phyloP scores from a whole-genome alignment of 2,888 invertebrate species.

The Kryphioiulus occultus region DNA sequence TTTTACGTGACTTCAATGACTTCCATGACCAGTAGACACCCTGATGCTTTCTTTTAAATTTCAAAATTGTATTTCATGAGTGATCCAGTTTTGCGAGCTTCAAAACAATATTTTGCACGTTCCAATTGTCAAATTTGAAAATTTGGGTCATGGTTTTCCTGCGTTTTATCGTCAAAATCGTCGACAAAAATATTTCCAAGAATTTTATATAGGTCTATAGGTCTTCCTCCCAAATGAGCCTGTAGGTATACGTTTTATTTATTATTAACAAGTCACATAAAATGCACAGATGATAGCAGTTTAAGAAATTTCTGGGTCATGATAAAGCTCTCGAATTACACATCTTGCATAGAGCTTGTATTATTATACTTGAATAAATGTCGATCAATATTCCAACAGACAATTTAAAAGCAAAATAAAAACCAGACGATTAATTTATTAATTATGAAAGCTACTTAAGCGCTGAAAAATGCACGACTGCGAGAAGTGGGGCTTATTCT shows the following conservation, averaged over 20 bases:
- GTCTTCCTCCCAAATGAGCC: neutral
- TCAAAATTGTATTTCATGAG: no score
- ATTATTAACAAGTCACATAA: neutral
- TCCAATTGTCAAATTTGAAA: neutral
- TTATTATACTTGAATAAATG: neutral
- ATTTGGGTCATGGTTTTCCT: conserved; percentile 8
- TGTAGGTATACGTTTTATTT: neutral
- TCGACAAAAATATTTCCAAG: neutral
- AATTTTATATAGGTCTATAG: neutral
- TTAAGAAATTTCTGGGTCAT: neutral
- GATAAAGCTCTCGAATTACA: neutral
- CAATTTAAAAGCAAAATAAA: neutral
- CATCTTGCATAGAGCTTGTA: neutral
- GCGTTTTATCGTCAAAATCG: neutral
- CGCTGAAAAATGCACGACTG: neutral
- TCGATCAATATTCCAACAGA: neutral
- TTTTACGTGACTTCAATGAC: no score
- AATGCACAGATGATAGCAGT: neutral
- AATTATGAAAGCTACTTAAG: neutral
- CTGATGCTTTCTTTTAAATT: no score
- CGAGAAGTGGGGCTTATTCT: neutral
- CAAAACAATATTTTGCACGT: no score
- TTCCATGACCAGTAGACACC: no score
- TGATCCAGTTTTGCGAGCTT: no score
- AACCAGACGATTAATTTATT: neutral